phyloP scores from a whole-genome alignment of 1,140 invertebrate species.

The Aporrectodea caliginosa region DNA sequence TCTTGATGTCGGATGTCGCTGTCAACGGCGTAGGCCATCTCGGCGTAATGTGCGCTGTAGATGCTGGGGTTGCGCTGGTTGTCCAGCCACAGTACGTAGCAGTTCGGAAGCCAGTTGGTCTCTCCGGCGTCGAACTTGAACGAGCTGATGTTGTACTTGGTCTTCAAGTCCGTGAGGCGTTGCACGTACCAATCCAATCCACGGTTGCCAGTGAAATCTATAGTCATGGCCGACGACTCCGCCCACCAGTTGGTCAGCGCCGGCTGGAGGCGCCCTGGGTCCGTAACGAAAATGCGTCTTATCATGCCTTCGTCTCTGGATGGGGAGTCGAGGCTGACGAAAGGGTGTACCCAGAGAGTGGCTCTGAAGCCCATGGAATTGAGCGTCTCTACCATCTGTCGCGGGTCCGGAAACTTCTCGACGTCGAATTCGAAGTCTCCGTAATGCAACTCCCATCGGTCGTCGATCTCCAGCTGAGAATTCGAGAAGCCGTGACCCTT shows the following conservation, averaged over 20 bases:
- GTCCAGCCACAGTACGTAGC: slow-evolving; percentile 48
- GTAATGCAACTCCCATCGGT: slow-evolving; percentile 84
- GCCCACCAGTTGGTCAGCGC: slow-evolving; percentile 25
- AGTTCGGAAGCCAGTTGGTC: slow-evolving; percentile 74
- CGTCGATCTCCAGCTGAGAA: slow-evolving; percentile 85
- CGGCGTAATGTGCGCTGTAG: slow-evolving; percentile 41
- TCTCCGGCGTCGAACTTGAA: slow-evolving; percentile 94
- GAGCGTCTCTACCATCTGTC: slow-evolving; percentile 60
- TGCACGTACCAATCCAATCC: slow-evolving; percentile 66
- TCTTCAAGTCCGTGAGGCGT: slow-evolving; percentile 61
- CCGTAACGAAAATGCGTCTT: not conserved
- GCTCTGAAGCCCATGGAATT: slow-evolving; percentile 67
- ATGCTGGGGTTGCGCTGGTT: slow-evolving; percentile 36
- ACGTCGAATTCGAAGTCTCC: slow-evolving; percentile 73
- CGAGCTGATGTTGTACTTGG: slow-evolving; percentile 67
- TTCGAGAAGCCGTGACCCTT: slow-evolving; percentile 65
- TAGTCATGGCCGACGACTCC: slow-evolving; percentile 44
- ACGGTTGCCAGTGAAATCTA: slow-evolving; percentile 65
- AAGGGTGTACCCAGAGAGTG: slow-evolving; percentile 84
- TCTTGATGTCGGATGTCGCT: slow-evolving; percentile 68
- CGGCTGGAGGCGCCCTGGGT: not conserved
- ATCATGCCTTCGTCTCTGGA: not conserved
- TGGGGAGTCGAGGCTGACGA: slow-evolving; percentile 61
- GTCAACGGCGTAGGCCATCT: slow-evolving; percentile 55
- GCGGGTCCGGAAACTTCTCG: slow-evolving; percentile 71